Evolutionary conservation across 2,113 vertebrate species (phyloP).

Genomic region (Oncorhynchus tshawytscha): DNA sequence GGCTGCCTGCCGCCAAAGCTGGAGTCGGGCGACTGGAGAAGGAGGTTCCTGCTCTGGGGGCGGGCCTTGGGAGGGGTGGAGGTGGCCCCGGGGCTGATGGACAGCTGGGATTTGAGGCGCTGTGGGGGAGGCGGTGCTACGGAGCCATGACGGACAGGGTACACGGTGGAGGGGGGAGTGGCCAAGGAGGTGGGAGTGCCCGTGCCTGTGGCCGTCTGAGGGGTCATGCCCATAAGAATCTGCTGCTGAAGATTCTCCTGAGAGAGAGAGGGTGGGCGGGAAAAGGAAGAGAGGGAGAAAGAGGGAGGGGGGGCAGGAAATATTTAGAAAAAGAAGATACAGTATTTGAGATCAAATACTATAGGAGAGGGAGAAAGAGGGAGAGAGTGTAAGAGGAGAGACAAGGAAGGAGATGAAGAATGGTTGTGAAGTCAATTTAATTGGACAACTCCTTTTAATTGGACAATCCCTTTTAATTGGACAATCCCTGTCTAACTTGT

Average conservation of each 20-base stretch:
- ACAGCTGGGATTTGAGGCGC: constrained; percentile 74
- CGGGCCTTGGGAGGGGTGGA: constrained; percentile 80
- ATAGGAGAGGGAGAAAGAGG: not conserved
- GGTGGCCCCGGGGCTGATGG: constrained; percentile 69
- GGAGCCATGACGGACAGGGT: constrained; percentile 71
- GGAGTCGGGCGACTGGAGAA: constrained; percentile 84
- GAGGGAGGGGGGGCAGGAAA: not conserved
- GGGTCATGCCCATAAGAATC: constrained; percentile 71
- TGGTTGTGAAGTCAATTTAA: not conserved
- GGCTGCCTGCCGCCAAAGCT: constrained; percentile 73
- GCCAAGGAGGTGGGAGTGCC: constrained; percentile 74
- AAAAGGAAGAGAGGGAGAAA: not conserved
- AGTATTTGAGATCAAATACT: not conserved
- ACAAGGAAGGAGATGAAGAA: not conserved
- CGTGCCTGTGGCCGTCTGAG: constrained; percentile 70
- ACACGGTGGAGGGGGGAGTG: constrained; percentile 76
- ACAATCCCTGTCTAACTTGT: no score
- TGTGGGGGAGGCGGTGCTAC: constrained; percentile 62
- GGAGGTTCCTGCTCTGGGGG: constrained; percentile 88
- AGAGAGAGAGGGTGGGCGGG: not conserved
- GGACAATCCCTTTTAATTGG: no score
- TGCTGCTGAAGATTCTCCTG: constrained; percentile 79
- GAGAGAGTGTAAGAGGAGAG: not conserved
- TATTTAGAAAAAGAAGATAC: not conserved
- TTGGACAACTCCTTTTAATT: no score